A percentile compares a stretch with the other conserved stretches of the same genome.
These are phyloP conservation scores for Drosophila pegasa DNA, from an alignment of 2,888 invertebrate species.

Conservation along the genomic window DNA sequence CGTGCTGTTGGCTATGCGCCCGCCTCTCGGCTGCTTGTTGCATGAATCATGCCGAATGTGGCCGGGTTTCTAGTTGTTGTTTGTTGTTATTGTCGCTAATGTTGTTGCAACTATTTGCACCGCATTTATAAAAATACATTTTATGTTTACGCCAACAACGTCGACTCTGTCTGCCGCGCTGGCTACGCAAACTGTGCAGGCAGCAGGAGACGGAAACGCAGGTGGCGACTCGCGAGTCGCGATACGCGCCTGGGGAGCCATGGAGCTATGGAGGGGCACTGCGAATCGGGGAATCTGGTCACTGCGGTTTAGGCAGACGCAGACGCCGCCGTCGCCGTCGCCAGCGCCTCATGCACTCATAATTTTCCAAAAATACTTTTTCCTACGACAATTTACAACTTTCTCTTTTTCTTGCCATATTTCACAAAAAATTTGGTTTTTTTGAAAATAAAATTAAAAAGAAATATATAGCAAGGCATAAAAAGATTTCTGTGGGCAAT, in stretches of 20 bases:
- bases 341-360: conserved; percentile 70
- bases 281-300: conserved; percentile 9
- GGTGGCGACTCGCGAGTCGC: conserved; percentile 42
- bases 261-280: not conserved
- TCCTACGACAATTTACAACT: conserved; percentile 60
- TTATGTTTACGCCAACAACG: conserved; percentile 76
- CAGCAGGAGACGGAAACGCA: conserved; percentile 51
- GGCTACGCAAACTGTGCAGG: conserved; percentile 44
- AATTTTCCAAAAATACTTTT: conserved; percentile 78
- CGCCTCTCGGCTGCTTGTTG: conserved; percentile 70
- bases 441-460: conserved; percentile 9
- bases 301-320: conserved; percentile 48
- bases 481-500: conserved; percentile 1
- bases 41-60: conserved; percentile 72
- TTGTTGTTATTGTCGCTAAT: conserved; percentile 49
- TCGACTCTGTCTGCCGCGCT: conserved; percentile 61
- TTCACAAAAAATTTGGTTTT: conserved; percentile 50
- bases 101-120: conserved; percentile 72
- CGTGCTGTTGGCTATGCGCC: conserved; percentile 78
- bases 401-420: conserved; percentile 53
- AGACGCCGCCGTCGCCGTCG: conserved; percentile 33
- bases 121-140: conserved; percentile 75
- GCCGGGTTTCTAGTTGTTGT: conserved; percentile 54
- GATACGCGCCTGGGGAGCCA: conserved; percentile 7
- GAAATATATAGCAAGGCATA: conserved; percentile 28